Evolutionary conservation across 1,140 invertebrate genomes (phyloP).

Genomic region (Calliphora vicina): DNA sequence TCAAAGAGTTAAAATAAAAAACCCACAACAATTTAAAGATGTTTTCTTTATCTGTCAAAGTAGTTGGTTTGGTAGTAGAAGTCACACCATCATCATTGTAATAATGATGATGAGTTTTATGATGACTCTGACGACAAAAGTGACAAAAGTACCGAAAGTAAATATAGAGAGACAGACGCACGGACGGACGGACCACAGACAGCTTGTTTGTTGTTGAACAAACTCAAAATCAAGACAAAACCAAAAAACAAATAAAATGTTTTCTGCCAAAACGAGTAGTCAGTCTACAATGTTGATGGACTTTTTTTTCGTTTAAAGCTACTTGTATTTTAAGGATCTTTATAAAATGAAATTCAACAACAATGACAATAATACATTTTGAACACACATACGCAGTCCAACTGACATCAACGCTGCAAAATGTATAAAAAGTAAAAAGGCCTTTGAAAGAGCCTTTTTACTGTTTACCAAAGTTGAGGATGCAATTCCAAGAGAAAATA

Average conservation of each 20-base stretch:
- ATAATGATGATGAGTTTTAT: not conserved
- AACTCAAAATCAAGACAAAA: not conserved
- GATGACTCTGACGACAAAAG: slow-evolving; percentile 1
- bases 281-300: not conserved
- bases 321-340: slow-evolving; percentile 15
- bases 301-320: not conserved
- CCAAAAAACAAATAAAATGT: not conserved
- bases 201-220: not conserved
- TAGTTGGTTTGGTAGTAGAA: not conserved
- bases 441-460: not conserved
- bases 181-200: not conserved
- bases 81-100: slow-evolving; percentile 12
- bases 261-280: not conserved
- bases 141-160: slow-evolving; percentile 8
- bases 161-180: not conserved
- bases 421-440: not conserved
- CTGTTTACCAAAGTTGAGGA: too few species aligned
- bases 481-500: too few species aligned
- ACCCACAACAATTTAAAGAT: too few species aligned
- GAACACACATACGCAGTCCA: not conserved
- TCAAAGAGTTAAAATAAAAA: not conserved
- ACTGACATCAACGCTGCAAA: not conserved
- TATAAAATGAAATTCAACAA: not conserved
- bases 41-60: not conserved
- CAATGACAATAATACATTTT: not conserved